These are phyloP conservation scores for Aviceda subcristata DNA, from an alignment of 2,113 vertebrate species.

Conservation along the genomic window DNA sequence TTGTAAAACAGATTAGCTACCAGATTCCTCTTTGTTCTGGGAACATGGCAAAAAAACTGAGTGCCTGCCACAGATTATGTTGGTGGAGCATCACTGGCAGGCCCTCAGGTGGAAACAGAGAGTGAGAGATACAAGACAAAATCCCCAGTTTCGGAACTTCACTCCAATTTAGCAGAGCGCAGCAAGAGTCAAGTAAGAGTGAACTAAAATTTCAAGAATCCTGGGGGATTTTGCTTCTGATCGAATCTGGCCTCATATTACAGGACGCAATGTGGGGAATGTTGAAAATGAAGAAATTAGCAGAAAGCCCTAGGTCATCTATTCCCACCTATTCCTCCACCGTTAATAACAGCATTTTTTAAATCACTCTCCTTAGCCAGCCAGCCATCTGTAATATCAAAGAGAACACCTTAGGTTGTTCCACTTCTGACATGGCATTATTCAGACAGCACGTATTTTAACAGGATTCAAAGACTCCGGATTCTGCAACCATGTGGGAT, in stretches of 20 bases:
- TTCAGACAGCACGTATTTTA: background rate
- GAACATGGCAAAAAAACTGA: background rate
- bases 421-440: background rate
- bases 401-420: background rate
- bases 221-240: background rate
- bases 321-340: background rate
- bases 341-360: background rate
- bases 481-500: background rate
- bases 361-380: background rate
- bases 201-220: background rate
- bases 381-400: background rate
- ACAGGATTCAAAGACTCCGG: background rate
- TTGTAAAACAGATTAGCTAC: background rate
- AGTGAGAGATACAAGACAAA: background rate
- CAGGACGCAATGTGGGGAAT: background rate
- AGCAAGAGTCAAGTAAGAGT: background rate
- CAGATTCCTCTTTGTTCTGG: background rate
- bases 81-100: fast-evolving
- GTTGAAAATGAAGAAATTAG: background rate
- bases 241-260: background rate
- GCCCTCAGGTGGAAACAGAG: background rate
- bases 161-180: background rate
- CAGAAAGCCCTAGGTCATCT: background rate
- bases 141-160: background rate
- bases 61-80: background rate